These are phyloP conservation scores for Physeter macrocephalus DNA, from an alignment of 2,113 vertebrate species.

Conservation along the genomic window DNA sequence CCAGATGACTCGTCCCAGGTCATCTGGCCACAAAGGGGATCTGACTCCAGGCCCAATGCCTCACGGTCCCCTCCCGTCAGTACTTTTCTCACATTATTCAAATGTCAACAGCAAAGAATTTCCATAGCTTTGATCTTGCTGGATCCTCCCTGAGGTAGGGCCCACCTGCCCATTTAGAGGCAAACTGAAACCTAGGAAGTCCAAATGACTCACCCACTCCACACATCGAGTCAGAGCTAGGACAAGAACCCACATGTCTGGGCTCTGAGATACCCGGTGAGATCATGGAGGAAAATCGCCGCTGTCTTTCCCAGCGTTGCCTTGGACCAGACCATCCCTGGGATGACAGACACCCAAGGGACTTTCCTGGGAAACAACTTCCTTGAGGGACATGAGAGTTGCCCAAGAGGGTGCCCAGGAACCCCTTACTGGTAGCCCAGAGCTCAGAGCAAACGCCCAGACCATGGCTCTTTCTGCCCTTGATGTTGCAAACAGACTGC, in stretches of 20 bases:
- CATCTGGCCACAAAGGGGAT: not conserved
- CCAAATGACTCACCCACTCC: not conserved
- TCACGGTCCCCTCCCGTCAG: not conserved
- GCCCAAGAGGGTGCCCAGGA: not conserved
- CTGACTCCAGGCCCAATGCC: not conserved
- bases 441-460: not conserved
- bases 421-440: not conserved
- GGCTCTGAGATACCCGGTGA: not conserved
- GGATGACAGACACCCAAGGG: not conserved
- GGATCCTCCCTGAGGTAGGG: not conserved
- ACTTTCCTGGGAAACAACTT: constrained; percentile 32
- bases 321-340: not conserved
- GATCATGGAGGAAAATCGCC: not conserved
- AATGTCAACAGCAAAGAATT: not conserved
- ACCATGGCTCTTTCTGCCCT: not conserved
- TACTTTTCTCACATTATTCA: not conserved
- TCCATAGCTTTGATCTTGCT: not conserved
- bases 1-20: not conserved
- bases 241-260: not conserved
- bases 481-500: not conserved
- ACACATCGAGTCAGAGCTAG: not conserved
- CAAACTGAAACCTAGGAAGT: not conserved
- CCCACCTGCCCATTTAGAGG: not conserved
- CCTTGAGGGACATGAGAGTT: not conserved
- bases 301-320: not conserved